Evolutionary conservation across 2,113 vertebrate species (phyloP), one percentile per base, ranked within the genome.

Genomic region (Nibea albiflora): DNA sequence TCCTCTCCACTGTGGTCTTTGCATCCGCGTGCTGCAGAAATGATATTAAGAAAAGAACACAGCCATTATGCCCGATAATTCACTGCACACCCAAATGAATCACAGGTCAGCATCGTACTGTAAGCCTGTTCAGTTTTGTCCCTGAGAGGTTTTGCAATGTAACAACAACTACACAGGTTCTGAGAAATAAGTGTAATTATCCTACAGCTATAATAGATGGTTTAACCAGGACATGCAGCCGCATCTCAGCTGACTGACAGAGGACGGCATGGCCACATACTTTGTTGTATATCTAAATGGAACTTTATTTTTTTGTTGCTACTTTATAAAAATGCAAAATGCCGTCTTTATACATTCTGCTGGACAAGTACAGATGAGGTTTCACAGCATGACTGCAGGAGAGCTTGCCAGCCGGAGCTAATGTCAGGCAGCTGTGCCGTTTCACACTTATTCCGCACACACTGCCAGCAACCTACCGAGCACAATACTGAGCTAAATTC

Each of bases 331-430:
- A 46, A 15, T 6, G 10, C 17, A 61, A 56, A n/a, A 52, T 31
- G 26, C 26, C 19, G 39, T 54, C 26, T 78, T 63, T 46, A 56
- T n/a, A 47, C n/a, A n/a, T 58, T 58, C 10, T 11, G 24, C 15
- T 4, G 39, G 62, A 69, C 66, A 58, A 71, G 70, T 16, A 3
- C 26, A 63, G 70, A 64, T 20, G 12, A 53, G n/a, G 19, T 74
- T 61, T 53, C 73, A 44, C 85, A 81, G 84, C 88, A 24, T 44
- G 64, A 71, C 60, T 68, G 78, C 58, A 73, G 77, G 76, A 64
- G 61, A 81, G 80, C 57, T 63, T 16, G 88, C 72, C 89, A 90
- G 78, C 70, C 19, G 42, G 53, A 79, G 81, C 83, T 71, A 78
- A 85, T 88, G 82, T 86, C 76, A 60, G 20, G 68, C 78, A 76